A percentile compares a stretch with the other conserved stretches of the same genome.
Evolutionary conservation across 2,888 invertebrate genomes (phyloP).

Genomic region (Stomorhina lunata): DNA sequence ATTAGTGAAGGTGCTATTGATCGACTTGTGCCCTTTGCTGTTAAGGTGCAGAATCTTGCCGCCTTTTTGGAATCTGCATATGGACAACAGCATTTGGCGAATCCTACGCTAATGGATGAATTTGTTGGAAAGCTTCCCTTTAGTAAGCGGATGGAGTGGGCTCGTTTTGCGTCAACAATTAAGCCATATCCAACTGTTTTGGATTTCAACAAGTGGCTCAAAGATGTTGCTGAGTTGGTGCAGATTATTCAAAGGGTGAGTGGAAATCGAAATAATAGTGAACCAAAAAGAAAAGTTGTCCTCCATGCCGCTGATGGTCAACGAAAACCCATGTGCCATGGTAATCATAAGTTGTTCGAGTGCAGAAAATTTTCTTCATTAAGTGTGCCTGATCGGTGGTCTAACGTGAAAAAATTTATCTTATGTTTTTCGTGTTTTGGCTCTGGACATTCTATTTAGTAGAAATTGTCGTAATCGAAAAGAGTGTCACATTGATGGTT

Average conservation of each 20-base stretch:
- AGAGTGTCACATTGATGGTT: neutral
- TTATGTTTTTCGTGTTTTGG: constrained; percentile 37
- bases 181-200: constrained; percentile 8
- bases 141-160: no score
- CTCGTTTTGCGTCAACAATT: no score
- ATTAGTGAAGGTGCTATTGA: no score
- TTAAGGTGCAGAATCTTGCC: neutral
- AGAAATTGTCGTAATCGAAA: constrained; percentile 7
- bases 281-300: constrained; percentile 13
- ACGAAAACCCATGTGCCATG: neutral
- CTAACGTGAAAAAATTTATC: neutral
- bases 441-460: neutral
- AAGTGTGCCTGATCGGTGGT: neutral
- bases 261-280: neutral
- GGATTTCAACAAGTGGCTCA: constrained; percentile 15
- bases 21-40: neutral
- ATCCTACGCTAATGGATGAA: no score
- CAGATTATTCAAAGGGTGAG: neutral
- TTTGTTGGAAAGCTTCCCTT: no score
- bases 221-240: constrained; percentile 21
- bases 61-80: neutral
- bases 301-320: constrained; percentile 16
- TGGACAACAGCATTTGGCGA: no score
- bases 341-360: no score
- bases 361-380: neutral